Conservation (phyloP, 2,113 vertebrate genomes). For the Sialia sialis region DNA sequence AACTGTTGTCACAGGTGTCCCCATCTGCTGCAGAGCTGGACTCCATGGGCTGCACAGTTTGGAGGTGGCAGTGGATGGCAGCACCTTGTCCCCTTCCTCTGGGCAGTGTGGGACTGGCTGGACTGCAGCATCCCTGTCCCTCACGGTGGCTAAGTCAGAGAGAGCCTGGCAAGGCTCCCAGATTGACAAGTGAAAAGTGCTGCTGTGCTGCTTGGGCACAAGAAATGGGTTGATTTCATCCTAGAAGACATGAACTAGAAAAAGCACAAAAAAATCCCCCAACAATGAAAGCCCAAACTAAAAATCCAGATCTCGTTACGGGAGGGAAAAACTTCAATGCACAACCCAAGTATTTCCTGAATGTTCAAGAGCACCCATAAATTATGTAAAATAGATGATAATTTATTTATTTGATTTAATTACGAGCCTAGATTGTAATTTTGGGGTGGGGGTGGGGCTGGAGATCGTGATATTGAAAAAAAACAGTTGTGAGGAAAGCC, state of each 20-base stretch:
- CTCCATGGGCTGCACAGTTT: rapidly evolving
- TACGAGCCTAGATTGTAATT: background rate
- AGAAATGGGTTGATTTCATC: background rate
- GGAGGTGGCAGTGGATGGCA: rapidly evolving
- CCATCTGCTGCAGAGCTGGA: background rate
- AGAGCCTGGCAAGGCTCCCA: background rate
- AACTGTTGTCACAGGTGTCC: background rate
- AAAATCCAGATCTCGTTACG: background rate
- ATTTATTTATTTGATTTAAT: slow-evolving; percentile 36
- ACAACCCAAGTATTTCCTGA: background rate
- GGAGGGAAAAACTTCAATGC: background rate
- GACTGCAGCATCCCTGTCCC: background rate
- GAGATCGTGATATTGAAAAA: background rate
- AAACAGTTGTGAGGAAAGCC: background rate
- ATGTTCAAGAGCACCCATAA: slow-evolving; percentile 24
- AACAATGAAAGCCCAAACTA: background rate
- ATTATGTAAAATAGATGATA: background rate
- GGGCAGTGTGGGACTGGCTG: rapidly evolving
- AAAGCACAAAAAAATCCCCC: background rate
- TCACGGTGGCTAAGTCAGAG: background rate
- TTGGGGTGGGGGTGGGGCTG: background rate
- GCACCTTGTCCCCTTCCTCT: background rate
- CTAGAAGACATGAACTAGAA: background rate
- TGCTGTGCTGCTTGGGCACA: background rate
- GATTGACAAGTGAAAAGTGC: background rate